Evolutionary conservation across 2,888 invertebrate species (phyloP), one percentile per base, ranked within the genome.

Genomic region (Parnassius mnemosyne): DNA sequence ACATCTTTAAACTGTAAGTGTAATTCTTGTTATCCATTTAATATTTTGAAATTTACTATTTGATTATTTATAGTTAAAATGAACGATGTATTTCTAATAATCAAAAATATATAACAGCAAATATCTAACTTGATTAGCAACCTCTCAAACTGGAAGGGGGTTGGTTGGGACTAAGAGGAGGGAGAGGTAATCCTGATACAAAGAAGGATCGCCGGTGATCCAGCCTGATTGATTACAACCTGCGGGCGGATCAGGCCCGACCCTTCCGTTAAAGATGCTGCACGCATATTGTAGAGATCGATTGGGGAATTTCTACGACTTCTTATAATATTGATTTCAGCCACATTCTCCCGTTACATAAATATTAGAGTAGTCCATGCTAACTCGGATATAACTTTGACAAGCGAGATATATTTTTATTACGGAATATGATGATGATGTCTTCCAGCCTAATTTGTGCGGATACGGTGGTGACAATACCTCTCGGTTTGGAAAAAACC

Each of bases 161-260:
- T 44, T 9, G 11, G 46, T 13, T 11, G 25, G 20, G 54, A 59
- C 1, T 7, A 10, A 9, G 43, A 34, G 42, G 34, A 9, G 61
- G 42, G 66, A 50, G 43, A 57, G 58, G 53, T 69, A 68, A 69
- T 69, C 65, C 68, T 57, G 55, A 60, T 62, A 67, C 68, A 68
- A 65, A 65, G 64, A 66, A 64, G 67, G 64, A 60, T 63, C 53
- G 52, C 34, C 64, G 66, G 62, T 70, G 71, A 73, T 72, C 69
- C 71, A 65, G 53, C 20, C 75, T 77, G 80, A 79, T 78, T 78
- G 80, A 80, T 80, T 76, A 71, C 71, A 59, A 73, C 75, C 76
- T 71, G 75, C 73, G 75, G 74, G 70, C 64, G 66, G 72, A 49
- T 57, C 61, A 47, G 13, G 9, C 11, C 10, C 59, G 57, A n/a